Conservation (phyloP, 2,113 vertebrate species). For the Bambusicola thoracicus region DNA sequence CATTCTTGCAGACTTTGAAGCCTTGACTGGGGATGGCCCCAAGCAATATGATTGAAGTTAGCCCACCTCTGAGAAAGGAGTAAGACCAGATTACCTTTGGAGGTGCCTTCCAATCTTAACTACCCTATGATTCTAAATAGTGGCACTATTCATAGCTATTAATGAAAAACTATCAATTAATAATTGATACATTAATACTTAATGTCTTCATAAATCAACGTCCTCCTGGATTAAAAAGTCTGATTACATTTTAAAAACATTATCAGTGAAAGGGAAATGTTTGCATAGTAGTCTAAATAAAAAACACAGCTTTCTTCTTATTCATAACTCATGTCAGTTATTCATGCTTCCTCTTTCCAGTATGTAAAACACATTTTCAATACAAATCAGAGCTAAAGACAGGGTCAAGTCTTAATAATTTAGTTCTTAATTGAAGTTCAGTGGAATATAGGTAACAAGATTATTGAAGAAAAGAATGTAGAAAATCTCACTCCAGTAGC, state of each 20-base stretch:
- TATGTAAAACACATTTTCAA: slow-evolving; percentile 40
- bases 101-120: neutral
- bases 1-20: neutral
- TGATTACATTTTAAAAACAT: slow-evolving; percentile 24
- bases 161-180: slow-evolving; percentile 27
- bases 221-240: slow-evolving; percentile 9
- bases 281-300: slow-evolving; percentile 54
- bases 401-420: slow-evolving; percentile 40
- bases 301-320: neutral
- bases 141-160: neutral
- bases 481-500: slow-evolving; percentile 36
- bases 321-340: slow-evolving; percentile 13
- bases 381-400: slow-evolving; percentile 35
- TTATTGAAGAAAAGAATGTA: neutral
- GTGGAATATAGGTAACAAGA: neutral
- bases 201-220: neutral
- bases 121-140: neutral
- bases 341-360: neutral
- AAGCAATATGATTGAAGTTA: neutral
- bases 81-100: neutral
- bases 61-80: neutral
- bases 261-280: slow-evolving; percentile 22
- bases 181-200: neutral
- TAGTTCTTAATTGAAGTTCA: slow-evolving; percentile 51
- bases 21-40: neutral